Conservation (phyloP, 1,140 invertebrate genomes). For the Helicoverpa armigera region DNA sequence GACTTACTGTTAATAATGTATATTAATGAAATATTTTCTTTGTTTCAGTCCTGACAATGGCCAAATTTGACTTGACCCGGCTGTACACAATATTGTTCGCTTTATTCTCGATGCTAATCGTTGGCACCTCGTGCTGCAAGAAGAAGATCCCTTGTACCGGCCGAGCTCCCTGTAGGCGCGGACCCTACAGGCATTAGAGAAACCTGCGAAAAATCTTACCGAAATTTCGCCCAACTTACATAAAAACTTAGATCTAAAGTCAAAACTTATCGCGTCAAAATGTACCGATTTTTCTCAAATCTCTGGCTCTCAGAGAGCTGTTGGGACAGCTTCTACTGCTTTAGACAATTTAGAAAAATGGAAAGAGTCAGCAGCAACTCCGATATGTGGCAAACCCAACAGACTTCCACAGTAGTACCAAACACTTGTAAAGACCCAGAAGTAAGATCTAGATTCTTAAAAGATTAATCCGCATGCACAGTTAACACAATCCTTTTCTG, state of each 20-base stretch:
- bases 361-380: constrained; percentile 8
- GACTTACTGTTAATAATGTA: too few species aligned
- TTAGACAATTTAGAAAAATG: constrained; percentile 5
- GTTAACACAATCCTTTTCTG: too few species aligned
- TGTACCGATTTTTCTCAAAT: neutral
- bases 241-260: neutral
- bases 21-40: neutral
- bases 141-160: constrained; percentile 70
- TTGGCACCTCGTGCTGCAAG: constrained; percentile 63
- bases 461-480: too few species aligned
- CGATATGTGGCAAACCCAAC: neutral
- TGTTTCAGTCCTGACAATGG: constrained; percentile 65
- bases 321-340: neutral
- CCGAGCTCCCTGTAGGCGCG: constrained; percentile 69
- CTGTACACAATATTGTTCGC: constrained; percentile 61
- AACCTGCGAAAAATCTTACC: neutral
- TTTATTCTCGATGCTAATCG: constrained; percentile 64
- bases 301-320: constrained; percentile 9
- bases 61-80: constrained; percentile 57
- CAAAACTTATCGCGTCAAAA: neutral
- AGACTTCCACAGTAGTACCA: neutral
- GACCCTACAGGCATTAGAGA: constrained; percentile 65
- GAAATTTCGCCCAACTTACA: neutral
- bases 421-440: neutral
- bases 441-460: too few species aligned